Conservation (phyloP, 2,113 vertebrate genomes). For the Channa argus region DNA sequence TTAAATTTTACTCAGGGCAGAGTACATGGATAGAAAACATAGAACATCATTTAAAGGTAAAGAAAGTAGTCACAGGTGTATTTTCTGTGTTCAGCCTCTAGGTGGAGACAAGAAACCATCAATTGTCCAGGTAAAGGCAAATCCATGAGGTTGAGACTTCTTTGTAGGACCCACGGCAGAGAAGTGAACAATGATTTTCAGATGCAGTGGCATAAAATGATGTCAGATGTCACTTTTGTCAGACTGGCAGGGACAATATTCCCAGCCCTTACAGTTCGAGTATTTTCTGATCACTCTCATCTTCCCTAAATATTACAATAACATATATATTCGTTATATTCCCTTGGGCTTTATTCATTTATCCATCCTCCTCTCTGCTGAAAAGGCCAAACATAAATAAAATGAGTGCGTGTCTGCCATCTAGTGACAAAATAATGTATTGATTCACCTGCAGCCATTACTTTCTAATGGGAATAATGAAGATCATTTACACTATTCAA, state of each 20-base stretch:
- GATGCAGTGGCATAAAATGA: too few species aligned
- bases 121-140: not conserved
- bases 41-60: conserved; percentile 22
- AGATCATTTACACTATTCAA: too few species aligned
- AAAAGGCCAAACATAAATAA: not conserved
- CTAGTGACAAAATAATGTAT: conserved; percentile 46
- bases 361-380: not conserved
- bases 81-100: conserved; percentile 10
- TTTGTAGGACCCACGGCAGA: not conserved
- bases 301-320: not conserved
- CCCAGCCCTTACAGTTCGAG: too few species aligned
- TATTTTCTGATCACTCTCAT: not conserved
- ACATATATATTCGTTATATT: not conserved
- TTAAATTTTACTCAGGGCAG: conserved; percentile 55
- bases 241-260: too few species aligned
- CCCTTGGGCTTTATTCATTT: not conserved
- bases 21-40: conserved; percentile 29
- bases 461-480: too few species aligned
- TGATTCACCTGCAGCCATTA: not conserved
- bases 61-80: conserved; percentile 4
- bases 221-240: too few species aligned
- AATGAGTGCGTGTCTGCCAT: conserved; percentile 28
- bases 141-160: not conserved
- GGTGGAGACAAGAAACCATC: conserved; percentile 22
- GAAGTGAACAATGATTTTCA: not conserved